Evolutionary conservation across 2,888 invertebrate species (phyloP).

Genomic region (Drosophila prolongata): DNA sequence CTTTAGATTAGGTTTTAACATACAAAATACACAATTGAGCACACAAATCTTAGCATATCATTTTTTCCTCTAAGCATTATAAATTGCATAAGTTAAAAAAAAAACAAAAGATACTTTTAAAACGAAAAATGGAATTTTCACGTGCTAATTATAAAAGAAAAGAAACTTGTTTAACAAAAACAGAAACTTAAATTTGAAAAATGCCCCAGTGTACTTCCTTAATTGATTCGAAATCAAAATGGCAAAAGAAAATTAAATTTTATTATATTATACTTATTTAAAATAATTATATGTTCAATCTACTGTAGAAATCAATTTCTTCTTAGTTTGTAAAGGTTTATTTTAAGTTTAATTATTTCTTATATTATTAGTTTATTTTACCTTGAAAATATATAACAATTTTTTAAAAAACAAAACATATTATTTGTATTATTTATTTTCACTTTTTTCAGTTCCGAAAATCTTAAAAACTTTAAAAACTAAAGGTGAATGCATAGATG

Average conservation of each 20-base stretch:
- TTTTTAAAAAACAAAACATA: slow-evolving; percentile 50
- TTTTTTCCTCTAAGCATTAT: slow-evolving; percentile 64
- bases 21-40: slow-evolving; percentile 26
- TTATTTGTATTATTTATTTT: slow-evolving; percentile 8
- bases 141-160: slow-evolving; percentile 36
- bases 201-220: slow-evolving; percentile 75
- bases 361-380: slow-evolving; percentile 69
- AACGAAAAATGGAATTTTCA: slow-evolving; percentile 41
- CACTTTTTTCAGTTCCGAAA: slow-evolving; percentile 11
- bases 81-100: slow-evolving; percentile 47
- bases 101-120: slow-evolving; percentile 37
- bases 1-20: slow-evolving; percentile 67
- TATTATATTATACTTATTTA: slow-evolving; percentile 29
- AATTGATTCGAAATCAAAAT: slow-evolving; percentile 75
- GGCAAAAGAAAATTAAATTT: slow-evolving; percentile 53
- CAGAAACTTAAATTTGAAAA: slow-evolving; percentile 46
- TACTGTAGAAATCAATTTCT: slow-evolving; percentile 53
- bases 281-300: slow-evolving; percentile 45
- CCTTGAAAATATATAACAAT: slow-evolving; percentile 75
- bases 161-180: slow-evolving; percentile 19
- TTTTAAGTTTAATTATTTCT: slow-evolving; percentile 67
- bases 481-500: slow-evolving; percentile 8
- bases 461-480: not conserved
- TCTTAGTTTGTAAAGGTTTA: slow-evolving; percentile 46
- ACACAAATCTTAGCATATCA: slow-evolving; percentile 66